A percentile compares a stretch with the other conserved stretches of the same genome.
Evolutionary conservation across 1,140 invertebrate genomes (phyloP).

Genomic region (Procambarus virginalis): DNA sequence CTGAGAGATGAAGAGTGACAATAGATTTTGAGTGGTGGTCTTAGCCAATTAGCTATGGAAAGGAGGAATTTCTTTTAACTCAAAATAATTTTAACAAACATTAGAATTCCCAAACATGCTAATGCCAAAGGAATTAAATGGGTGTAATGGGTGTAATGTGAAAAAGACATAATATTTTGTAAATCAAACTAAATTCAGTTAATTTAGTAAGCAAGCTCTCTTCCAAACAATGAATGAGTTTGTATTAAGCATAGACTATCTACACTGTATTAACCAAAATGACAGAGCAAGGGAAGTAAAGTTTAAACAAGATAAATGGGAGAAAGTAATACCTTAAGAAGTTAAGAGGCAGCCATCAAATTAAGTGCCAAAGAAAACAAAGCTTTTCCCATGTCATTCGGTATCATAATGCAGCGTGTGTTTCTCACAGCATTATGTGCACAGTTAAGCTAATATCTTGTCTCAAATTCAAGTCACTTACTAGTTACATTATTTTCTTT

Average conservation of each 20-base stretch:
- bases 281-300: neutral
- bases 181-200: too few species aligned
- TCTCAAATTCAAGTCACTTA: too few species aligned
- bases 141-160: too few species aligned
- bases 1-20: constrained; percentile 50
- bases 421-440: neutral
- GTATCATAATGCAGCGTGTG: neutral
- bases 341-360: neutral
- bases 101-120: too few species aligned
- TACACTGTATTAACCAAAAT: neutral
- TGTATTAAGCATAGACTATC: neutral
- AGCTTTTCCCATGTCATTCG: neutral
- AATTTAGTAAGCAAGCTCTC: neutral
- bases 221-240: neutral
- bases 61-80: neutral
- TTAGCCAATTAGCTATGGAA: neutral
- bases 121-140: too few species aligned
- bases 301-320: neutral
- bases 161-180: too few species aligned
- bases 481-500: too few species aligned
- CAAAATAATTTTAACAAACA: too few species aligned
- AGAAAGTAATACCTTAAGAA: neutral
- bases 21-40: constrained; percentile 14
- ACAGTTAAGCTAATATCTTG: too few species aligned
- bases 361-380: neutral